Conservation (phyloP, 2,113 vertebrate species). For the human region GRCh38 chr3:124523001-124523500, state of each 20-base stretch:
- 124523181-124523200: neutral
- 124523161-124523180: neutral
- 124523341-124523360: slow-evolving; percentile 4
- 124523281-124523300: neutral
- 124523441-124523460: slow-evolving; percentile 48
- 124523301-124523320: slow-evolving; percentile 25
- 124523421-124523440: slow-evolving; percentile 43
- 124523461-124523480: slow-evolving; percentile 44
- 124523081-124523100: neutral
- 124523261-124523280: neutral
- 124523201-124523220: neutral
- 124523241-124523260: neutral
- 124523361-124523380: neutral
- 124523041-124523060: neutral
- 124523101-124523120: neutral
- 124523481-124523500: slow-evolving; percentile 54
- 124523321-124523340: slow-evolving; percentile 6
- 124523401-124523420: slow-evolving; percentile 37
- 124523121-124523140: neutral
- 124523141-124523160: neutral
- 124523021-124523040: neutral
- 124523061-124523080: neutral
- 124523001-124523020: neutral
- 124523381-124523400: slow-evolving; percentile 28
- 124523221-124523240: neutral